Conservation (phyloP, 1,140 invertebrate genomes). For the Mylabris phalerata region DNA sequence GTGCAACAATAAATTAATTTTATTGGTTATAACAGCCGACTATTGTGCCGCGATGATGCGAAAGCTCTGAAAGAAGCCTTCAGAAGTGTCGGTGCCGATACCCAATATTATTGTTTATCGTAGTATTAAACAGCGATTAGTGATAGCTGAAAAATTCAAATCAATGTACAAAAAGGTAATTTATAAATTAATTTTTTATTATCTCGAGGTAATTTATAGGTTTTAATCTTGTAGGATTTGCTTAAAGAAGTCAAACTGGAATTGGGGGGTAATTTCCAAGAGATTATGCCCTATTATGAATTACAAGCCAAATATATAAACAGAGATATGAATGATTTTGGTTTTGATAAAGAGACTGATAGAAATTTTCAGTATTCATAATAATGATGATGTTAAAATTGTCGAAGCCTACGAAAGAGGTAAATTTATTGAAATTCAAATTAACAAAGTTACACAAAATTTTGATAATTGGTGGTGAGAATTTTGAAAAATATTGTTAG, state of each 20-base stretch:
- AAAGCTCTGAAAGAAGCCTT: slow-evolving; percentile 76
- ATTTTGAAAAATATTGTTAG: too few species aligned
- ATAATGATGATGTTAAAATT: too few species aligned
- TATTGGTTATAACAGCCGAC: slow-evolving; percentile 46
- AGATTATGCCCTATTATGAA: slow-evolving; percentile 79
- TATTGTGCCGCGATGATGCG: slow-evolving; percentile 62
- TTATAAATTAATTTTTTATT: slow-evolving; percentile 1
- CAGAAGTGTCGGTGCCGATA: slow-evolving; percentile 82
- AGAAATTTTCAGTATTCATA: too few species aligned
- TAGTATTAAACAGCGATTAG: slow-evolving; percentile 65
- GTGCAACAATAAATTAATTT: too few species aligned
- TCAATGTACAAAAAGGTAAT: slow-evolving; percentile 74
- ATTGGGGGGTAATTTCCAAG: slow-evolving; percentile 84
- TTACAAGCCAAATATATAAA: slow-evolving; percentile 85
- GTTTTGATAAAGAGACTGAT: slow-evolving; percentile 78
- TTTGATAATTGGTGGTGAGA: too few species aligned
- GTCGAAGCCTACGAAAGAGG: too few species aligned
- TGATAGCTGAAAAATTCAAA: slow-evolving; percentile 68
- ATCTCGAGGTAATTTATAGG: neutral
- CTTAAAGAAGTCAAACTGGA: slow-evolving; percentile 87
- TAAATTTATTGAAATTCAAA: too few species aligned
- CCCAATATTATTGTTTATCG: slow-evolving; percentile 69
- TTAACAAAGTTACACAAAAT: too few species aligned
- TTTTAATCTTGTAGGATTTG: slow-evolving; percentile 63
- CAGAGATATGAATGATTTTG: slow-evolving; percentile 75